These are phyloP conservation scores for Dryas iulia DNA, from an alignment of 1,140 invertebrate species.

Conservation along the genomic window DNA sequence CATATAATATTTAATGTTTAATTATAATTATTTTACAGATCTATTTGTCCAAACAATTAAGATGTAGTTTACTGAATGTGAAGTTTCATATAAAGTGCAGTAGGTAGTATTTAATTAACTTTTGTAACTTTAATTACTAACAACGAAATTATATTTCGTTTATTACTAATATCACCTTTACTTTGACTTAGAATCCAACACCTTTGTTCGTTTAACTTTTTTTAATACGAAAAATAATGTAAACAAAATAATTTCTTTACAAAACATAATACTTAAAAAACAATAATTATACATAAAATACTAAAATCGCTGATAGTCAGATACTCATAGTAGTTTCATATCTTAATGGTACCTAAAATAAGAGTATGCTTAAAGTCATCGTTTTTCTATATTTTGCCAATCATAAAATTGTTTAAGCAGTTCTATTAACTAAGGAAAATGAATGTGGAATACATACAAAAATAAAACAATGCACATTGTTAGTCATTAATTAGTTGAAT, in stretches of 20 bases:
- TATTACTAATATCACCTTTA: not conserved
- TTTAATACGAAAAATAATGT: not conserved
- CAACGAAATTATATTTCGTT: conserved; percentile 6
- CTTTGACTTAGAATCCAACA: not conserved
- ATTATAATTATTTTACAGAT: not conserved
- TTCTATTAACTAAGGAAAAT: too few relatives aligned
- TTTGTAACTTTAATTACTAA: not conserved
- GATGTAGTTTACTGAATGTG: not conserved
- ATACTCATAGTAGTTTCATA: not conserved
- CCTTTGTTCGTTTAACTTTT: not conserved
- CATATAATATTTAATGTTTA: not conserved
- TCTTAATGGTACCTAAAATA: not conserved
- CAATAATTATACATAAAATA: too few relatives aligned
- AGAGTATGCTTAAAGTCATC: not conserved
- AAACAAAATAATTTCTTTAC: not conserved
- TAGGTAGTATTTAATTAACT: not conserved
- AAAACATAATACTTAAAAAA: not conserved
- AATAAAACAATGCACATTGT: not conserved
- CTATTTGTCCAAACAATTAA: not conserved
- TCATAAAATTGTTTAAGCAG: too few relatives aligned
- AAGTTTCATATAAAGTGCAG: too few relatives aligned
- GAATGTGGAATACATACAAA: not conserved
- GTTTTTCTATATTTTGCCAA: not conserved
- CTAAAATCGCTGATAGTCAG: too few relatives aligned
- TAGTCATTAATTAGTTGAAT: not conserved